phyloP scores from a whole-genome alignment of 2,113 vertebrate species.

The Setophaga petechia region DNA sequence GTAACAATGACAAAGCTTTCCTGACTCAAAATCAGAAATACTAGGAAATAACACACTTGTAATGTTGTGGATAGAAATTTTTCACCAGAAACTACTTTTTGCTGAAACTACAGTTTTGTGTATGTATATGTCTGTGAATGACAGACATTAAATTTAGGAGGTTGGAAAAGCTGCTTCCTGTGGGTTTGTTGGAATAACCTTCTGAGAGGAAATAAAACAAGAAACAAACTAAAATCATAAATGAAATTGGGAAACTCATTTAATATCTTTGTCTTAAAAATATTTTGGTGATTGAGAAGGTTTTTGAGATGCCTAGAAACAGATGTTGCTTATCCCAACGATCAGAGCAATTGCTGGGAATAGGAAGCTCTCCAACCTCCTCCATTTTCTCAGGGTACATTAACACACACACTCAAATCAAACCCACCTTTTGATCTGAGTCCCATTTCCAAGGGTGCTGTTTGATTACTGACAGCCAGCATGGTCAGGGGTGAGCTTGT shows the following conservation, averaged over 20 bases:
- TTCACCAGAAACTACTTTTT: neutral
- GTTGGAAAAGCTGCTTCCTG: neutral
- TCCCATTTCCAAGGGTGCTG: neutral
- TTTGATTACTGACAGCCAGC: neutral
- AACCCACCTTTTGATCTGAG: neutral
- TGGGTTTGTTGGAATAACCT: neutral
- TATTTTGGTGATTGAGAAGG: neutral
- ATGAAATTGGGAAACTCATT: neutral
- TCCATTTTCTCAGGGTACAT: neutral
- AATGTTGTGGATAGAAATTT: neutral
- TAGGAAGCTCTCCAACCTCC: neutral
- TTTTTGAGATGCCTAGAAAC: neutral
- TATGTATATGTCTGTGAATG: neutral
- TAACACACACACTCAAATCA: neutral
- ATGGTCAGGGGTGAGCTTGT: neutral
- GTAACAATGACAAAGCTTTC: neutral
- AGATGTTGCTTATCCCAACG: neutral
- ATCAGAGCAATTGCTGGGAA: neutral
- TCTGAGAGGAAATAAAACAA: neutral
- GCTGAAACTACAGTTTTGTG: neutral
- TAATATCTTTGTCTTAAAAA: neutral
- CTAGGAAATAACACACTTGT: neutral
- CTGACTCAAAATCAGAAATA: neutral
- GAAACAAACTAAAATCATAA: neutral
- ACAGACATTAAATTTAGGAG: neutral